Conservation (phyloP, 1,140 invertebrate genomes). For the Aradophagus sp. region DNA sequence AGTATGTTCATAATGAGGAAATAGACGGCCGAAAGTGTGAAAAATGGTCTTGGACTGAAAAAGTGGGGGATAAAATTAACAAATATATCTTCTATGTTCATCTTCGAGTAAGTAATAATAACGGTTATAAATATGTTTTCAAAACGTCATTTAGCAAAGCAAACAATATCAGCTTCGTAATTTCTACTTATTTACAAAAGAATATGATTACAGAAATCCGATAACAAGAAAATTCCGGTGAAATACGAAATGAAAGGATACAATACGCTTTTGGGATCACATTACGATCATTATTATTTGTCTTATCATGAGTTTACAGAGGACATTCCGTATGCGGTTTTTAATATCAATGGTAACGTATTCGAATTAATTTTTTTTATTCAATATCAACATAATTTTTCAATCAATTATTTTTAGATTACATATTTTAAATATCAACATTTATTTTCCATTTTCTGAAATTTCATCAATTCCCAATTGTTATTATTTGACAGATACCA, state of each 20-base stretch:
- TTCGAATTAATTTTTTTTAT: slow-evolving; percentile 79
- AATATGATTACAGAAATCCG: slow-evolving; percentile 62
- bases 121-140: slow-evolving; percentile 41
- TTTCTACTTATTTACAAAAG: no score
- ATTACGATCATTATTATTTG: slow-evolving; percentile 96
- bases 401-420: no score
- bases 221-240: slow-evolving; percentile 78
- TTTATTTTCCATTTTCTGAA: slow-evolving; percentile 91
- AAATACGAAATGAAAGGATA: slow-evolving; percentile 95
- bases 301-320: slow-evolving; percentile 85
- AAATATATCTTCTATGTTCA: slow-evolving; percentile 91
- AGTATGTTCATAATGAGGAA: slow-evolving; percentile 78
- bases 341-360: slow-evolving; percentile 78
- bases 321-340: no score
- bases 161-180: no score
- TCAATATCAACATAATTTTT: no score
- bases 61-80: slow-evolving; percentile 85
- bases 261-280: slow-evolving; percentile 92
- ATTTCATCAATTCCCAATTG: no score
- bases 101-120: slow-evolving; percentile 81
- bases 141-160: no score
- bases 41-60: slow-evolving; percentile 83
- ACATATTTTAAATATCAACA: slow-evolving; percentile 79
- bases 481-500: no score
- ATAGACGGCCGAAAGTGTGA: slow-evolving; percentile 80